Base-by-base conservation (phyloP, 2,797 vertebrate genomes). In the Cygnus olor region DNA sequence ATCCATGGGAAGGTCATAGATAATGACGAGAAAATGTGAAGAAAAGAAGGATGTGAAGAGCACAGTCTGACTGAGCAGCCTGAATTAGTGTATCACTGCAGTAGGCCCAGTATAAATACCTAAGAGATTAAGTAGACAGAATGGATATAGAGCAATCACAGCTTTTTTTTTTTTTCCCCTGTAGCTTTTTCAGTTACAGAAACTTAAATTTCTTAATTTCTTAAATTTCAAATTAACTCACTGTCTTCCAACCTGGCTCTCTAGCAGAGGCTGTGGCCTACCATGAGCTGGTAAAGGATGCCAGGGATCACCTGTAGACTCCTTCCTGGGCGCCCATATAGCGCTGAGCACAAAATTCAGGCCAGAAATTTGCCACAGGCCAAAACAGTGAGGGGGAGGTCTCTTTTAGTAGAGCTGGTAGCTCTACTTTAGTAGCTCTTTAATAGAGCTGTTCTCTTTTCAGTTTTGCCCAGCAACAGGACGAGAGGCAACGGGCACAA, bases 281-380 rank as follows among this genome's bases (percentile, higher is more conserved):
- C 14, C 22, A 30, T 34, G n/a, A 38, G 70, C 15, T 6, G 12
- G 36, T 34, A 68, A 32, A 32, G n/a, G 42, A 56, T 1, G 6
- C 7, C 0, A 1, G 10, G 7, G 24, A 32, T 64, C 17, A 22
- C 19, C 11, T 56, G 36, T 11, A 24, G 20, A 53, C 22, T 49
- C 14, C 12, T 83, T 7, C 24, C 20, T 4, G 0, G 25, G 19
- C 61, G n/a, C 15, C 6, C 42, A 17, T 11, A 4, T 63, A 64
- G 32, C 21, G 34, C 17, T 5, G 10, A 60, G 71, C 34, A 65
- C 11, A 30, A 49, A 69, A 69, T 32, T 77, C 57, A 69, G 34
- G n/a, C 36, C 27, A 74, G 28, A 77, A 40, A 22, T 49, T 17
- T 70, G 34, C 34, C 34, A 53, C 47, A 51, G 34, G 27, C 34